A percentile compares a stretch with the other conserved stretches of the same genome.
Conservation (phyloP, 2,888 invertebrate genomes). For the Shargacucullia verbasci region DNA sequence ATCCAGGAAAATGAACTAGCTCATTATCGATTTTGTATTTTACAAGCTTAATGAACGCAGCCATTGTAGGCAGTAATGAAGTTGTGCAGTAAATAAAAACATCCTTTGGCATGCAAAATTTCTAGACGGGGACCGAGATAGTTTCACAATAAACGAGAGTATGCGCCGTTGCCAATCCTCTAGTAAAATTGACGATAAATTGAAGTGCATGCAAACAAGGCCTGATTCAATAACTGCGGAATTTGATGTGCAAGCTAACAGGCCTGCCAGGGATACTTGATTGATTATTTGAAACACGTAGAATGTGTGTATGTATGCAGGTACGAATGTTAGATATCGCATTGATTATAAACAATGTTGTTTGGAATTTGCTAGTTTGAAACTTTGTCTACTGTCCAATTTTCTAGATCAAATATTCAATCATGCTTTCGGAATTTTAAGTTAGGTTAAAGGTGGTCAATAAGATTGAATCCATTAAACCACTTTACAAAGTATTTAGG, state of each 20-base stretch:
- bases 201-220: conserved; percentile 65
- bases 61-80: conserved; percentile 36
- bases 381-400: too few relatives aligned
- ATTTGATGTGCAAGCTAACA: conserved; percentile 50
- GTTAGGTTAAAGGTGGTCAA: conserved; percentile 9
- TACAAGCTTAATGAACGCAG: conserved; percentile 28
- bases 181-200: conserved; percentile 66
- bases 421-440: conserved; percentile 10
- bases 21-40: conserved; percentile 28
- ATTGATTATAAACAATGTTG: conserved; percentile 5
- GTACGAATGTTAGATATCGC: conserved; percentile 18
- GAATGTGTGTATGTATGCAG: conserved; percentile 11
- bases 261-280: conserved; percentile 40
- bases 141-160: conserved; percentile 46
- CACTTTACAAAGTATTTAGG: too few relatives aligned
- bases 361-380: too few relatives aligned
- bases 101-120: conserved; percentile 48
- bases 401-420: too few relatives aligned
- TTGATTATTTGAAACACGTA: conserved; percentile 41
- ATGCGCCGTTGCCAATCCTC: conserved; percentile 59
- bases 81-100: conserved; percentile 44
- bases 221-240: conserved; percentile 60
- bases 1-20: conserved; percentile 10
- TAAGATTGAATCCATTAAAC: too few relatives aligned
- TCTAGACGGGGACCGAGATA: conserved; percentile 36